Evolutionary conservation across 2,113 vertebrate species (phyloP).

Genomic region (Corapipo altera): DNA sequence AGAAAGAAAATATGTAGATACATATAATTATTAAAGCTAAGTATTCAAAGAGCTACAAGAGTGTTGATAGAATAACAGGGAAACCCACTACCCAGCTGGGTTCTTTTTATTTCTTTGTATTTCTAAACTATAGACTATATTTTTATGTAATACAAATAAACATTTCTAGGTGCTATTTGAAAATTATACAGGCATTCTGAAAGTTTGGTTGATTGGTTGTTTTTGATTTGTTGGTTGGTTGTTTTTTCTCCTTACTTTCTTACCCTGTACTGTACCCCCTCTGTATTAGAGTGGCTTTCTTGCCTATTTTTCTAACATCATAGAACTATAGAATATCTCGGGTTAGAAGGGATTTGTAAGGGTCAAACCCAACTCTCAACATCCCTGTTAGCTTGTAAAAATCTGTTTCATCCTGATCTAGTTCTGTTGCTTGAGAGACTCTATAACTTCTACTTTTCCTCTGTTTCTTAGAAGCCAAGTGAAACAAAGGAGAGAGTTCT

Average conservation of each 20-base stretch:
- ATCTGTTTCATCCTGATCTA: neutral
- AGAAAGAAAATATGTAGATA: neutral
- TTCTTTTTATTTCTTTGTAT: neutral
- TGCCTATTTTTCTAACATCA: neutral
- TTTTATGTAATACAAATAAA: neutral
- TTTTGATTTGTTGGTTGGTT: neutral
- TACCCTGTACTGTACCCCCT: neutral
- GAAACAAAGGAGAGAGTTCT: neutral
- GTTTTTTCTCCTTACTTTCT: neutral
- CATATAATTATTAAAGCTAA: neutral
- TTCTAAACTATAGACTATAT: neutral
- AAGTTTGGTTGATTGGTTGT: neutral
- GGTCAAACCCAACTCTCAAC: neutral
- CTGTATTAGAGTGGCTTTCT: neutral
- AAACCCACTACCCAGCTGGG: neutral
- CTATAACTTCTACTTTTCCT: neutral
- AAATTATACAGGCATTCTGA: neutral
- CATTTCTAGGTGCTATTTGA: neutral
- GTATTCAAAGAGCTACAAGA: neutral
- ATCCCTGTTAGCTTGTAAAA: neutral
- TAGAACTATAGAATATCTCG: neutral
- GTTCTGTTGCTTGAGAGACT: neutral
- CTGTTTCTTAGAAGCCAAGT: conserved; percentile 37
- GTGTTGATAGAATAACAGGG: neutral
- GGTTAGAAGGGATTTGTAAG: neutral